These are phyloP conservation scores for Papilio polytes DNA, from an alignment of 1,140 invertebrate genomes.

Conservation along the genomic window DNA sequence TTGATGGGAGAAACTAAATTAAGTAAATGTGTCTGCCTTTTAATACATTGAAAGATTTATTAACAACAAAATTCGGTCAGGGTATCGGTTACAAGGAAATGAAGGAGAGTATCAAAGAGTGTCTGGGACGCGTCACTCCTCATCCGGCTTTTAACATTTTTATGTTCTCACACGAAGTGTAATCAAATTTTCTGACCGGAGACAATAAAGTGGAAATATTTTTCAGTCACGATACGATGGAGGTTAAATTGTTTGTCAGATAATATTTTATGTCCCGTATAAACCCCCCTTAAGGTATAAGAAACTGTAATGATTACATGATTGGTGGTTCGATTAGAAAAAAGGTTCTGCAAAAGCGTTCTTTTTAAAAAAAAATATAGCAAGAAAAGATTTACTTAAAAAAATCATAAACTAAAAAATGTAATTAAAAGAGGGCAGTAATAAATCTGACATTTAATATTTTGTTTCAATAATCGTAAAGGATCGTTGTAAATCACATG, in stretches of 20 bases:
- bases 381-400: neutral
- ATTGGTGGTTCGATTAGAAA: no score
- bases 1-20: neutral
- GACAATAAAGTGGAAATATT: slow-evolving; percentile 16
- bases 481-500: slow-evolving; percentile 19
- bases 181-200: slow-evolving; percentile 10
- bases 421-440: neutral
- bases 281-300: no score
- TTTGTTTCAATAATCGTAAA: slow-evolving; percentile 26
- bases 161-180: slow-evolving; percentile 15
- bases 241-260: neutral
- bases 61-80: neutral
- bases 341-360: no score
- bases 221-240: neutral
- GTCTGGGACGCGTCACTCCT: neutral
- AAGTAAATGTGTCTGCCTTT: slow-evolving; percentile 1
- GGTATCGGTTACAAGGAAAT: slow-evolving; percentile 12
- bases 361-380: no score
- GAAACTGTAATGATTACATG: no score
- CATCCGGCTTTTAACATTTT: slow-evolving; percentile 27
- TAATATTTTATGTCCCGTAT: no score
- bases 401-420: neutral
- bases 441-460: neutral
- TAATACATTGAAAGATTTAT: slow-evolving; percentile 20
- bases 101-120: slow-evolving; percentile 22